Percentiles rank a stretch among this genome's conserved stretches.
Evolutionary conservation across 2,113 vertebrate genomes (phyloP).

Genomic region (Tinamus guttatus): DNA sequence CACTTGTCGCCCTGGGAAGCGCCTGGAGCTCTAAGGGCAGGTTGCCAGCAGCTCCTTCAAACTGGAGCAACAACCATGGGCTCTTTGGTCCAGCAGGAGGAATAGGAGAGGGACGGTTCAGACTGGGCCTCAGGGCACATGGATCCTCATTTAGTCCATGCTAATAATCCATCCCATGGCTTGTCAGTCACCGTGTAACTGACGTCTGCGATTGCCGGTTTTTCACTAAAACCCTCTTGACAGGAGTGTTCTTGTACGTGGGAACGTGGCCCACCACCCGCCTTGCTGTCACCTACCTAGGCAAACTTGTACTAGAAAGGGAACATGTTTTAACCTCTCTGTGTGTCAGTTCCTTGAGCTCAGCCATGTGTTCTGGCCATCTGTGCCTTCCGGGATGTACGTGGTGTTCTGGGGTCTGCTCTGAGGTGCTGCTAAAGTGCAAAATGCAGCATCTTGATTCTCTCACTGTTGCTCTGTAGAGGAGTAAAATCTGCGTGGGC

Average conservation of each 20-base stretch:
- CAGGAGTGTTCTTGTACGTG: not conserved
- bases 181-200: not conserved
- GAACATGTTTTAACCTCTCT: not conserved
- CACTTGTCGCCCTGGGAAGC: not conserved
- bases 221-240: not conserved
- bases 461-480: not conserved
- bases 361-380: not conserved
- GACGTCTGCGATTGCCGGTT: not conserved
- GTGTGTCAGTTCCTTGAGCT: not conserved
- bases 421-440: not conserved
- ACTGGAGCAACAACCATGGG: not conserved
- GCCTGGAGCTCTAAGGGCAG: not conserved
- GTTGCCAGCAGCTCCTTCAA: not conserved
- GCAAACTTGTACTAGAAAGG: not conserved
- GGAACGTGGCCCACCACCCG: not conserved
- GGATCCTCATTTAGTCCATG: not conserved
- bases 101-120: not conserved
- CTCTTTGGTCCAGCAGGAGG: not conserved
- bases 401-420: not conserved
- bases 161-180: not conserved
- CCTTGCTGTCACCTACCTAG: not conserved
- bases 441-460: not conserved
- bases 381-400: not conserved
- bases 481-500: not conserved
- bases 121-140: not conserved